These are phyloP conservation scores for Xenentodon cancila DNA, from an alignment of 2,797 vertebrate species.

Conservation along the genomic window DNA sequence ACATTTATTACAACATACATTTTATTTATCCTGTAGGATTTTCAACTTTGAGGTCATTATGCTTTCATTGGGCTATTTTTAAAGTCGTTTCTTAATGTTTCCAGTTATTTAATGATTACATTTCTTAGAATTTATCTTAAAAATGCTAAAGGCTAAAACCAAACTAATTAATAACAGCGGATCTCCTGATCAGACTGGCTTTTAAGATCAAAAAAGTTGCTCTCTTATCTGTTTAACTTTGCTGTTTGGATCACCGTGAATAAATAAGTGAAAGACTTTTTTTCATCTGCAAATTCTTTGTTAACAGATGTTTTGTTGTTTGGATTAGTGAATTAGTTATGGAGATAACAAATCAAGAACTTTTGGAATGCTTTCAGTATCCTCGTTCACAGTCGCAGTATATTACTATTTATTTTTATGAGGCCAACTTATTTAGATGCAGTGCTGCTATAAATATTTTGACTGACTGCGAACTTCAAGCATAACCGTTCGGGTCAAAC, in stretches of 20 bases:
- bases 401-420: conserved; percentile 7
- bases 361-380: not conserved
- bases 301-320: conserved; percentile 16
- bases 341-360: not conserved
- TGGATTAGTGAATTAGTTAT: conserved; percentile 9
- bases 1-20: no score
- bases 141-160: not conserved
- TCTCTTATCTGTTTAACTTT: conserved; percentile 5
- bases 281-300: not conserved
- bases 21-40: no score
- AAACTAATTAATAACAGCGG: not conserved
- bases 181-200: conserved; percentile 20
- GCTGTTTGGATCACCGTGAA: conserved; percentile 15
- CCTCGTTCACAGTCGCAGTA: not conserved
- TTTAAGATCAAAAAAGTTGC: conserved; percentile 2
- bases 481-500: not conserved
- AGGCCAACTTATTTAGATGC: not conserved
- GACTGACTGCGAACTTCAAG: not conserved
- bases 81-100: not conserved
- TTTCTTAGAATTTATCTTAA: not conserved
- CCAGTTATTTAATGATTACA: not conserved
- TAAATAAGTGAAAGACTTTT: conserved; percentile 24
- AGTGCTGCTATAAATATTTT: not conserved
- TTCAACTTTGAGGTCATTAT: no score
- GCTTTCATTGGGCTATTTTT: no score